Evolutionary conservation across 2,797 vertebrate genomes (phyloP), one percentile per base, ranked within the genome.

Genomic region (Labeo calbasu): DNA sequence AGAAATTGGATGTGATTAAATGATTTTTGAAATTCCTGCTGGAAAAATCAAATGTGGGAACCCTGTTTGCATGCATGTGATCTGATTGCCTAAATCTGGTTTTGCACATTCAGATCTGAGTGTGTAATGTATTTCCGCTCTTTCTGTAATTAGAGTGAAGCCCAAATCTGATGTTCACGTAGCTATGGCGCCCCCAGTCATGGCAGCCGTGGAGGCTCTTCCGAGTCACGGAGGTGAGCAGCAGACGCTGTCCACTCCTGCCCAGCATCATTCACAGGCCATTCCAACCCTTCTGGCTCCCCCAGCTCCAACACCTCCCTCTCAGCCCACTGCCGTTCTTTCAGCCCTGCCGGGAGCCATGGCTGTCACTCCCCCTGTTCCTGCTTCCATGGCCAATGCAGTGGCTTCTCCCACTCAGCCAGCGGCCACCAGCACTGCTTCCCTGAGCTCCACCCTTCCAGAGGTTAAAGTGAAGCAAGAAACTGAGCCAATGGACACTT

Each of bases 401-500:
- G 94, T 98, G 71, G 95, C 96, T 4, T 96, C 98, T 0, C 95
- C 97, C 1, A 96, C 97, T 0, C 95, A 98, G 25, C 94, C 96
- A 2, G 93, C 96, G 2, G 94, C 95, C 85, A 95, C 96, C 59
- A 96, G 96, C 28, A 95, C 97, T 8, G 95, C 94, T 15, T 95
- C 96, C 2, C 92, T 95, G 79, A 96, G 94, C 19, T 93, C 96
- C 46, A 88, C 92, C 75, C 96, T 96, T 66, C 94, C 96, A 0
- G 98, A 99, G 77, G 89, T 97, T 83, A 99, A 98, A 93, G 95
- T 99, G 84, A 99, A 99, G 84, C 98, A 98, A 89, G 98, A 99
- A 86, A 91, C 90, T 46, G 98, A 99, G 88, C 91, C 95, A 0
- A 93, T 98, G 96, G 98, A 99, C 83, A 96, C 96, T 73, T 94